Conservation (phyloP, 2,888 invertebrate species). For the Tenodera sinensis region DNA sequence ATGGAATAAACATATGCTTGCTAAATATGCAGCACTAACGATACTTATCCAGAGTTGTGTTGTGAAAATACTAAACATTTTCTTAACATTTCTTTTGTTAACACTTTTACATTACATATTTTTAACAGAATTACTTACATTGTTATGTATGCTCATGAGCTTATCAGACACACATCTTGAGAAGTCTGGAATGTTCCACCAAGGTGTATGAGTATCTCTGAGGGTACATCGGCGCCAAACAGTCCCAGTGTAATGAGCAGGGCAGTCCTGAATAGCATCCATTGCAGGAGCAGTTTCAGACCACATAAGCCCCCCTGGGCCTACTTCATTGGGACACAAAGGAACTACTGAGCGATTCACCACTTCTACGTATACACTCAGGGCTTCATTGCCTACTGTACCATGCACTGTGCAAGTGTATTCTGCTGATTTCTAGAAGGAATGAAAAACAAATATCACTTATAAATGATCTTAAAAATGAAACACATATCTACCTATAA, state of each 20-base stretch:
- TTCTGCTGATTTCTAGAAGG: constrained; percentile 65
- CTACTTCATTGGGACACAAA: constrained; percentile 48
- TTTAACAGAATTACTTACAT: constrained; percentile 50
- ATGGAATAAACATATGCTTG: not conserved
- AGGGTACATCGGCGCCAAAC: constrained; percentile 57
- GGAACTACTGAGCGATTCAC: constrained; percentile 57
- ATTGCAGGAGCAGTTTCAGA: constrained; percentile 70
- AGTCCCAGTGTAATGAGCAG: constrained; percentile 51
- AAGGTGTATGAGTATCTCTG: constrained; percentile 59
- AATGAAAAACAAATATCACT: not conserved
- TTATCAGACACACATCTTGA: constrained; percentile 58
- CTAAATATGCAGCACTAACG: not conserved
- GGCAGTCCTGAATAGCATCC: constrained; percentile 62
- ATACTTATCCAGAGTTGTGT: no score
- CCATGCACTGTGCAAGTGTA: constrained; percentile 69
- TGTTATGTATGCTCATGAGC: constrained; percentile 60
- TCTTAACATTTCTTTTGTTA: not conserved
- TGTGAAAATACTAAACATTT: not conserved
- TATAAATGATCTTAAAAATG: no score
- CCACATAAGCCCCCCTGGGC: constrained; percentile 55
- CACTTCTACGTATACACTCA: constrained; percentile 62
- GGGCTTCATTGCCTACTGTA: constrained; percentile 47
- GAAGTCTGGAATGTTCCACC: constrained; percentile 74
- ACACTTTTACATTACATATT: not conserved
- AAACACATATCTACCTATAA: no score